phyloP scores from a whole-genome alignment of 2,797 vertebrate species.

The Cichlasoma orientale region DNA sequence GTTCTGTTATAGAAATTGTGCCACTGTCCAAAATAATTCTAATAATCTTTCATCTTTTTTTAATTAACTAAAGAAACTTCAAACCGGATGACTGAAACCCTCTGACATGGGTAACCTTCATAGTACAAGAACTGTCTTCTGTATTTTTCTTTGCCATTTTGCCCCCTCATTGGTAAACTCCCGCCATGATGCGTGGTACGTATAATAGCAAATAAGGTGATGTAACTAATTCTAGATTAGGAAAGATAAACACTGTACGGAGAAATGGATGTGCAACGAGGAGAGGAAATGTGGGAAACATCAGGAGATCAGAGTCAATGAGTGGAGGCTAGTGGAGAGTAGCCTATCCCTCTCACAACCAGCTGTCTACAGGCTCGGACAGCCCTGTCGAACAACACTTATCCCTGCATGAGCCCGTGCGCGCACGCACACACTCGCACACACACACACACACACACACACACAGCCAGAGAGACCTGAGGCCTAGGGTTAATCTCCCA shows the following conservation, averaged over 20 bases:
- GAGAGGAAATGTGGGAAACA: conserved; percentile 54
- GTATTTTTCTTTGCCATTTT: background rate
- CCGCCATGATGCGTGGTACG: background rate
- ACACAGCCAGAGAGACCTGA: conserved; percentile 51
- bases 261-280: conserved; percentile 34
- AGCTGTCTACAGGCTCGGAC: conserved; percentile 75
- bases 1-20: background rate
- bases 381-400: conserved; percentile 73
- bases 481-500: conserved; percentile 66
- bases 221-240: conserved; percentile 62
- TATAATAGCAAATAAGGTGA: conserved; percentile 40
- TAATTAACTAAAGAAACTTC: conserved; percentile 4
- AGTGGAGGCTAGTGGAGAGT: conserved; percentile 65
- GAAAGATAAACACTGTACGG: conserved; percentile 32
- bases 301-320: conserved; percentile 65
- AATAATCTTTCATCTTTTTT: background rate
- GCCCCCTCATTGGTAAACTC: background rate
- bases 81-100: background rate
- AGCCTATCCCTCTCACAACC: conserved; percentile 77
- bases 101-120: background rate
- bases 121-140: background rate
- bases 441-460: conserved; percentile 9
- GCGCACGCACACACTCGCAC: background rate
- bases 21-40: background rate
- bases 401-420: conserved; percentile 63